Base-by-base conservation (phyloP, 2,113 vertebrate species). In the Steatornis caripensis region DNA sequence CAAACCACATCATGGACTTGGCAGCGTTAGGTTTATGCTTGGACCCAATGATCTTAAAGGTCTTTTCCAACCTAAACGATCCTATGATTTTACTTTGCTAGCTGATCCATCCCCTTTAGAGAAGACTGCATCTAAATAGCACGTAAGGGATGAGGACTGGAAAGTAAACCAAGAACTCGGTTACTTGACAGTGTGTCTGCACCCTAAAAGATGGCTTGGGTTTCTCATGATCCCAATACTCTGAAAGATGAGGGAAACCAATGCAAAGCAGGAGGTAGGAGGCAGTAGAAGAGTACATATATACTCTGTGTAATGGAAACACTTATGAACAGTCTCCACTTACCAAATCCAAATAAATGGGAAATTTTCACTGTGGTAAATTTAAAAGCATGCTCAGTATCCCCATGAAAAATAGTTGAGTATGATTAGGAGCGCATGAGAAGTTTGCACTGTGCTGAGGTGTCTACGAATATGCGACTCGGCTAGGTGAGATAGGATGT, bases 31-130 rank as follows among this genome's bases (percentile, higher is more conserved):
- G 43, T 21, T 65, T 6, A 23, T 0, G 0, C 10, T 36, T 79
- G 34, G 55, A n/a, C 27, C 37, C 0, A 0, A 21, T 21, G 30
- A 23, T 34, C 19, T 76, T 58, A 34, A 49, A 23, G 2, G 3
- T 39, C 11, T 80, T 86, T 84, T 80, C 15, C 12, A 53, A 39
- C 10, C 49, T 22, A 64, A 76, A 60, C 12, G 6, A 48, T 84
- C 66, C 6, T 49, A 5, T 45, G 29, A 23, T 48, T 81, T 78
- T 82, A 4, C 30, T 24, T 34, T 66, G 15, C 4, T 60, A 18
- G 29, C 6, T 58, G 65, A 51, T 81, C 20, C 5, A 29, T 69
- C 39, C 36, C 17, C 15, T 79, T 45, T 74, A 24, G 27, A 80
- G 36, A 71, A 79, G 32, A 16, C 15, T 29, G 27, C 10, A 57